Percentiles rank a stretch among this genome's conserved stretches.
These are phyloP conservation scores for Formica selysi DNA, from an alignment of 1,140 invertebrate genomes.

Conservation along the genomic window DNA sequence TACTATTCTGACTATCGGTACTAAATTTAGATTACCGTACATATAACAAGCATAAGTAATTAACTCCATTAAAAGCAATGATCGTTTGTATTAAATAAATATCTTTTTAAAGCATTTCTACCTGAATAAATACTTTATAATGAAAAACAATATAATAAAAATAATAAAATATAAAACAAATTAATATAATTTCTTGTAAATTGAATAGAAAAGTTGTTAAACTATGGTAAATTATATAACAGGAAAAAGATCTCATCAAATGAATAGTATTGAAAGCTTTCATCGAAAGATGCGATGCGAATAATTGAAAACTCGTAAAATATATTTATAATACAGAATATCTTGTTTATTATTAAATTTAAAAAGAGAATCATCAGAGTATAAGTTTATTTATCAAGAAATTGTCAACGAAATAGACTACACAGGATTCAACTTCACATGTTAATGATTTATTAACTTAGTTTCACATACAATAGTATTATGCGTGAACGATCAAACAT, in stretches of 20 bases:
- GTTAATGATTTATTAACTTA: slow-evolving; percentile 87
- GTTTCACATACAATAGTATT: slow-evolving; percentile 87
- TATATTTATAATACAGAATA: not conserved
- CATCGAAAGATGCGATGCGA: not conserved
- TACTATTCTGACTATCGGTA: not conserved
- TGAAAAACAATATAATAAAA: not conserved
- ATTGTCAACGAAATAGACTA: slow-evolving; percentile 21
- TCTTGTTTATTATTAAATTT: not conserved
- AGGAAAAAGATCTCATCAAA: not conserved
- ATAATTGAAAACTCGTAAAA: not conserved
- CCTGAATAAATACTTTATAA: not conserved
- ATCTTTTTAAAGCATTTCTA: not conserved
- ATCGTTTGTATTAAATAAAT: not conserved
- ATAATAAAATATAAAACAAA: not conserved
- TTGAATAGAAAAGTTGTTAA: not conserved
- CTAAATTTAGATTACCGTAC: not conserved
- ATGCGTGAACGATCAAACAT: slow-evolving; percentile 87
- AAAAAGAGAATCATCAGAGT: not conserved
- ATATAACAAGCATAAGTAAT: not conserved
- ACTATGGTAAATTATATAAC: not conserved
- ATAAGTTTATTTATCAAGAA: not conserved
- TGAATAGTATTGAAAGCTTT: not conserved
- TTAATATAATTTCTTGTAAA: not conserved
- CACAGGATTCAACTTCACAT: slow-evolving; percentile 83
- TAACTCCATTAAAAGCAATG: not conserved